Conservation (phyloP, 1,140 invertebrate species). For the Bathynomus jamesi region DNA sequence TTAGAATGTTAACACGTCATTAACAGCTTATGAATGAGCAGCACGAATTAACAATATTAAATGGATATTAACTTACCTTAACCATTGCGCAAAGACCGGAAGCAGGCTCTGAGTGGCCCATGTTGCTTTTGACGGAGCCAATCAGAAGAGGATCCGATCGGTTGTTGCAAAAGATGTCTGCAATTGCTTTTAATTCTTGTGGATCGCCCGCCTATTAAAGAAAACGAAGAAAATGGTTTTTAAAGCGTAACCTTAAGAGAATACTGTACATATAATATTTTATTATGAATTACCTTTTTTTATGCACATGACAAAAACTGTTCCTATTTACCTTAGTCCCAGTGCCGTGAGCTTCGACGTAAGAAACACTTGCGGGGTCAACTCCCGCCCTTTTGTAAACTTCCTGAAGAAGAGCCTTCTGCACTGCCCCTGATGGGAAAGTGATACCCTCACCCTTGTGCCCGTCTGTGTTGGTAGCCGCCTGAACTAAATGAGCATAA, state of each 20-base stretch:
- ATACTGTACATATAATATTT: no score
- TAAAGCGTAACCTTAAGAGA: no score
- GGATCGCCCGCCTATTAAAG: conserved; percentile 74
- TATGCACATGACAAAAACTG: no score
- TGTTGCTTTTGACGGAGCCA: conserved; percentile 95
- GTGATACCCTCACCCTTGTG: conserved; percentile 83
- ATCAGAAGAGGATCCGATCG: conserved; percentile 71
- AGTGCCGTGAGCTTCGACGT: conserved; percentile 93
- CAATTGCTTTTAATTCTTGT: conserved; percentile 89
- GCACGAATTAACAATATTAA: no score
- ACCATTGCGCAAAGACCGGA: conserved; percentile 82
- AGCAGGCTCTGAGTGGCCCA: conserved; percentile 93
- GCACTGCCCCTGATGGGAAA: conserved; percentile 77
- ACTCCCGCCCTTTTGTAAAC: conserved; percentile 72
- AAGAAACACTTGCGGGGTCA: conserved; percentile 69
- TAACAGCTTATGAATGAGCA: no score
- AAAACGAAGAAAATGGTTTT: no score
- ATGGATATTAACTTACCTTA: conserved; percentile 57
- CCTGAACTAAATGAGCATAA: conserved; percentile 78
- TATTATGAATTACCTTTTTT: no score
- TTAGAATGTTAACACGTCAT: no score
- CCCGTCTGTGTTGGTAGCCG: conserved; percentile 83
- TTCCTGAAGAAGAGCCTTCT: conserved; percentile 74
- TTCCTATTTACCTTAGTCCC: conserved; percentile 63
- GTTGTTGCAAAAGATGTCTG: conserved; percentile 80